A percentile compares a stretch with the other conserved stretches of the same genome.
Conservation (phyloP, 1,140 invertebrate species). For the Papilio dardanus region DNA sequence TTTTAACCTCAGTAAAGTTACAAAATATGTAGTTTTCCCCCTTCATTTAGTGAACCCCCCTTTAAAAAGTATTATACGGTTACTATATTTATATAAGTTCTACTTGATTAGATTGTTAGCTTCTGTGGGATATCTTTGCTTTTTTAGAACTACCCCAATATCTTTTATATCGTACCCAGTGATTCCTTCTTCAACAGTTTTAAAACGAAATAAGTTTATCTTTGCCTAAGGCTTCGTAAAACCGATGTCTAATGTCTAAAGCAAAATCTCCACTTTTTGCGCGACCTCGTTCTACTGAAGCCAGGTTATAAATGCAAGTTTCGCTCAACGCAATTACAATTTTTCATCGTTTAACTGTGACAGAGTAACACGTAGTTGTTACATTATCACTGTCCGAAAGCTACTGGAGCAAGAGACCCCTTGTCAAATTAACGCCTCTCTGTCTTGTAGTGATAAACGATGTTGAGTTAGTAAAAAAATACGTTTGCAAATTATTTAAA, state of each 20-base stretch:
- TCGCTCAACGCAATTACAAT: background rate
- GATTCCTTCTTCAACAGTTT: background rate
- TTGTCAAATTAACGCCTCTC: slow-evolving; percentile 74
- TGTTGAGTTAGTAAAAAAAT: slow-evolving; percentile 60
- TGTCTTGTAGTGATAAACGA: slow-evolving; percentile 70
- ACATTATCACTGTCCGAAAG: slow-evolving; percentile 51
- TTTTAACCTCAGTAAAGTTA: background rate
- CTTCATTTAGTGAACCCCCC: too few relatives aligned
- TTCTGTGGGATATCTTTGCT: too few relatives aligned
- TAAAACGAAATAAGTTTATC: background rate
- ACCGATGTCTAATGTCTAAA: too few relatives aligned
- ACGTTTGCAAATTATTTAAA: background rate
- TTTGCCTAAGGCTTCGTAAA: too few relatives aligned
- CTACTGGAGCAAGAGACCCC: slow-evolving; percentile 60
- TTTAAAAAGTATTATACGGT: too few relatives aligned
- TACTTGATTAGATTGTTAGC: background rate
- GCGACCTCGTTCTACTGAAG: too few relatives aligned
- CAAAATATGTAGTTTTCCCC: background rate
- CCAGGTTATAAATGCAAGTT: background rate
- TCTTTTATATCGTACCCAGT: background rate
- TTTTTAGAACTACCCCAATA: background rate
- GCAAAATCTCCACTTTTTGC: too few relatives aligned
- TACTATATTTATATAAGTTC: too few relatives aligned
- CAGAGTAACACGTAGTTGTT: slow-evolving; percentile 45
- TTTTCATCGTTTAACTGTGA: slow-evolving; percentile 45